These are phyloP conservation scores for Stegostoma tigrinum DNA, from an alignment of 2,113 vertebrate genomes.

Conservation along the genomic window DNA sequence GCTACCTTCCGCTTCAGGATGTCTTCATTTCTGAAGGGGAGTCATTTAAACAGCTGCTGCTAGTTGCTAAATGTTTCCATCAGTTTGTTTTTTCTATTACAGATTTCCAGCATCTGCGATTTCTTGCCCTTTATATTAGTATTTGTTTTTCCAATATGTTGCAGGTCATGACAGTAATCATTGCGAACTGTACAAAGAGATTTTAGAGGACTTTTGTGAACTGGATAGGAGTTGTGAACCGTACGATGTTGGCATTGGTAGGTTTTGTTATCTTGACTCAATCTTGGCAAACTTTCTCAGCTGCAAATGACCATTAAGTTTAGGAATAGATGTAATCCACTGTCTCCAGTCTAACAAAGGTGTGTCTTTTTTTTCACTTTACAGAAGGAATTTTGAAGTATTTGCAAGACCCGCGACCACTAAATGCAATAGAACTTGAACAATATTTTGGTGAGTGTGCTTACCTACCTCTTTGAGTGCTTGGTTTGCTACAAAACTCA, in stretches of 20 bases:
- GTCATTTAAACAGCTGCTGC: too few relatives aligned
- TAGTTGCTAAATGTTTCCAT: too few relatives aligned
- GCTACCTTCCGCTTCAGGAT: too few relatives aligned
- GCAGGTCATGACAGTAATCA: not conserved
- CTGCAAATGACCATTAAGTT: not conserved
- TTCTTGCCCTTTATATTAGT: not conserved
- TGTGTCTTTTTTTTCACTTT: not conserved
- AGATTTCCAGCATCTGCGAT: not conserved
- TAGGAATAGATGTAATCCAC: not conserved
- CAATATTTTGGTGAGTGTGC: slow-evolving; percentile 21
- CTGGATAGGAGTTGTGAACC: not conserved
- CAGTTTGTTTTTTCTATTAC: too few relatives aligned
- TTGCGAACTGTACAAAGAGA: not conserved
- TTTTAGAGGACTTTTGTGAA: not conserved
- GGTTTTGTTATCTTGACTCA: not conserved
- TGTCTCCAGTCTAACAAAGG: not conserved
- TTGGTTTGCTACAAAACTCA: not conserved
- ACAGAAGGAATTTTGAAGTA: slow-evolving; percentile 24
- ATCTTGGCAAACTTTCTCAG: not conserved
- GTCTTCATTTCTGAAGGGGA: not conserved
- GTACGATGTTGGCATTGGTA: not conserved
- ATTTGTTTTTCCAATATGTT: not conserved
- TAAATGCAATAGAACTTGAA: not conserved
- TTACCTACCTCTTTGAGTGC: too few relatives aligned
- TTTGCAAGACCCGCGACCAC: slow-evolving; percentile 18